A percentile compares a stretch with the other conserved stretches of the same genome.
phyloP scores from a whole-genome alignment of 1,140 invertebrate species.

The Drosophila trapezifrons region DNA sequence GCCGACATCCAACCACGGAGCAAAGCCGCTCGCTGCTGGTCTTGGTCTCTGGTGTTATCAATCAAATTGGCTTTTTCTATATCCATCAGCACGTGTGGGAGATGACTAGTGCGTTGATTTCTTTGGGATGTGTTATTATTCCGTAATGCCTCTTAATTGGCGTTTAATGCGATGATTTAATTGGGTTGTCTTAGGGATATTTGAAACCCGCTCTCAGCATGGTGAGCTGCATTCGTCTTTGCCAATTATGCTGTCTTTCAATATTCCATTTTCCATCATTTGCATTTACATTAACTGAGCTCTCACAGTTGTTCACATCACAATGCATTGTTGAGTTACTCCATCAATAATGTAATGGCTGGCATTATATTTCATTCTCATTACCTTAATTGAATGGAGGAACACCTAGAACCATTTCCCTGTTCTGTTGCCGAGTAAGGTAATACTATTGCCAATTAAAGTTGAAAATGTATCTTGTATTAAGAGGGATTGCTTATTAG shows the following conservation, averaged over 20 bases:
- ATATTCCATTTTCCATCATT: constrained; percentile 6
- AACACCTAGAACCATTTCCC: neutral
- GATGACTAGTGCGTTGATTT: constrained; percentile 33
- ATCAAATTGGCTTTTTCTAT: constrained; percentile 66
- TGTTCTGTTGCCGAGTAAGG: neutral
- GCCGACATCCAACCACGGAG: constrained; percentile 34
- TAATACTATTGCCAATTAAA: too few species aligned
- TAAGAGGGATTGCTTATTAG: too few species aligned
- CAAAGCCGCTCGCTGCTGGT: constrained; percentile 44
- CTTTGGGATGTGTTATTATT: constrained; percentile 12
- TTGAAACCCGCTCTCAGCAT: neutral
- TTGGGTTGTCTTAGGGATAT: constrained; percentile 2
- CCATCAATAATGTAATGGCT: constrained; percentile 1
- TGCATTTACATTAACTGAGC: constrained; percentile 3
- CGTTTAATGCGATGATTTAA: constrained; percentile 32
- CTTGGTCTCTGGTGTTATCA: constrained; percentile 57
- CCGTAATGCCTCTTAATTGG: constrained; percentile 37
- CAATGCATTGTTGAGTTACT: too few species aligned
- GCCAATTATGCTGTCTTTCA: neutral
- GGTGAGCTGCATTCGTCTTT: neutral
- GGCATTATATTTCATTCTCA: constrained; percentile 9
- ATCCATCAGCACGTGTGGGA: constrained; percentile 44
- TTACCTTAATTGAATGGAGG: constrained; percentile 12
- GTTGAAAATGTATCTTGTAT: neutral
- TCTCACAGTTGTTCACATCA: neutral